Percentiles rank a stretch among this genome's conserved stretches.
These are phyloP conservation scores for Ceriagrion tenellum DNA, from an alignment of 2,888 invertebrate genomes.

Conservation along the genomic window DNA sequence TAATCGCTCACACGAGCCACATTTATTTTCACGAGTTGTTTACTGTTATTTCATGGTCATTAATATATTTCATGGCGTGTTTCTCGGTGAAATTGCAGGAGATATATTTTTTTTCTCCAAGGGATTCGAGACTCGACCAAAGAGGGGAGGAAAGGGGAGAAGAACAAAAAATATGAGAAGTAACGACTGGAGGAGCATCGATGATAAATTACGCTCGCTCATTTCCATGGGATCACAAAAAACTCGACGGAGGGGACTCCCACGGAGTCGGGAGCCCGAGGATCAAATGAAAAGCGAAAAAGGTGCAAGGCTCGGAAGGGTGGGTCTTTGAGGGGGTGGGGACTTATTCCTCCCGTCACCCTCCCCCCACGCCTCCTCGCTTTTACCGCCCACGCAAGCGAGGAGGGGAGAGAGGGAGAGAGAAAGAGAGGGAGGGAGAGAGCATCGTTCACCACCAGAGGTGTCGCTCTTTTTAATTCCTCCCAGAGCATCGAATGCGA, in stretches of 20 bases:
- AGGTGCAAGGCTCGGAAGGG: not conserved
- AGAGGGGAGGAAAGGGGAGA: not conserved
- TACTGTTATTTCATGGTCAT: not conserved
- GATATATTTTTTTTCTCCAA: not conserved
- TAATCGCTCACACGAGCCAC: not conserved
- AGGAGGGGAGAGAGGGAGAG: not conserved
- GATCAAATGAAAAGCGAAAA: not conserved
- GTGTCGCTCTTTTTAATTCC: not conserved
- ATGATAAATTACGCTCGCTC: conserved; percentile 12
- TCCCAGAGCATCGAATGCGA: not conserved
- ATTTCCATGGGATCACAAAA: conserved; percentile 17
- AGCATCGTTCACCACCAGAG: too few relatives aligned
- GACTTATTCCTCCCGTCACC: not conserved
- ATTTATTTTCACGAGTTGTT: not conserved
- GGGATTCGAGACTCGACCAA: not conserved
- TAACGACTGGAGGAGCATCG: conserved; percentile 26
- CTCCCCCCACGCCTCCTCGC: not conserved
- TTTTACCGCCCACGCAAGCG: not conserved
- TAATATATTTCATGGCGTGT: not conserved
- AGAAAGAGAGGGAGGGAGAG: not conserved
- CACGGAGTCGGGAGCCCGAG: not conserved
- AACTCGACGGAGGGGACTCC: not conserved
- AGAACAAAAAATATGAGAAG: not conserved
- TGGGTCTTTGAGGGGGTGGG: too few relatives aligned
- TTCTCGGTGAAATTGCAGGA: not conserved